phyloP scores from a whole-genome alignment of 2,797 vertebrate genomes.

The Gallinago stenura region DNA sequence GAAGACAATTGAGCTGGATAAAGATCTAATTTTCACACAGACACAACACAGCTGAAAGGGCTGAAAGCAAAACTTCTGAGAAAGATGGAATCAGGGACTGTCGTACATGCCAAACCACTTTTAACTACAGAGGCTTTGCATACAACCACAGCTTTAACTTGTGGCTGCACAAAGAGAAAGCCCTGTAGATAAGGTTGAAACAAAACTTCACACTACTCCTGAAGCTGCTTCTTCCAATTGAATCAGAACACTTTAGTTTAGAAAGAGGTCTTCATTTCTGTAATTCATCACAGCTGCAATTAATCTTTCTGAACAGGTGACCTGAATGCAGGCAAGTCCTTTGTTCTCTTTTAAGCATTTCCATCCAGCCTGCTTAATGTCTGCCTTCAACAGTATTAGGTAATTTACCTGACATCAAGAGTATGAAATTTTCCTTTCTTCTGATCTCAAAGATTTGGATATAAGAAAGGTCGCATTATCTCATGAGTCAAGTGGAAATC shows the following conservation, averaged over 20 bases:
- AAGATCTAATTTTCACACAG: neutral
- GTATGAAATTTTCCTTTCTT: constrained; percentile 73
- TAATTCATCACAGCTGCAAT: neutral
- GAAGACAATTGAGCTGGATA: neutral
- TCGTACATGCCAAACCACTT: neutral
- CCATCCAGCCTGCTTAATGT: neutral
- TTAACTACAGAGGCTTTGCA: neutral
- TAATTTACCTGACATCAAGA: constrained; percentile 76
- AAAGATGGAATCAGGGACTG: neutral
- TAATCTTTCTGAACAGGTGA: neutral
- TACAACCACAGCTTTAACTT: neutral
- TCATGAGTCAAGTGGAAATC: constrained; percentile 74
- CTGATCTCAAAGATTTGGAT: constrained; percentile 74
- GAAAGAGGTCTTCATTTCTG: neutral
- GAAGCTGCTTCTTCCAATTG: neutral
- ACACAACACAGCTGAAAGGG: neutral
- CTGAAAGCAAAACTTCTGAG: neutral
- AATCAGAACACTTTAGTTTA: neutral
- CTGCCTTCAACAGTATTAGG: constrained; percentile 16
- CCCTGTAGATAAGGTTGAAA: neutral
- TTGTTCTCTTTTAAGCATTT: neutral
- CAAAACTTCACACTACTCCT: neutral
- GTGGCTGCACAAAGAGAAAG: neutral
- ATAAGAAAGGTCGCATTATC: constrained; percentile 72
- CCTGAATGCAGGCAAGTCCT: constrained; percentile 5